Evolutionary conservation across 2,113 vertebrate species (phyloP), one percentile per base, ranked within the genome.

Genomic region (Brachirus orientalis): DNA sequence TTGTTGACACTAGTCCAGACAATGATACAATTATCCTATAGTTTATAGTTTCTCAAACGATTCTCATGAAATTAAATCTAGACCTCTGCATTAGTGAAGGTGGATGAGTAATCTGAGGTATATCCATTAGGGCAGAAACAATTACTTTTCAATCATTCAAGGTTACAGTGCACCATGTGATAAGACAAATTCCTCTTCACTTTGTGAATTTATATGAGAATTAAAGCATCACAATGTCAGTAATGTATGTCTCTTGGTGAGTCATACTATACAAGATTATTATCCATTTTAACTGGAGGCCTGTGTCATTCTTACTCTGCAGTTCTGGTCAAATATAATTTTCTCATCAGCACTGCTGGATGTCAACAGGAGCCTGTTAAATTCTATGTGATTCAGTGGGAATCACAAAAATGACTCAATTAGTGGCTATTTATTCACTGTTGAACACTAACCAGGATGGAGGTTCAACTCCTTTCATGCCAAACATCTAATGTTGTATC

Each of bases 321-420:
- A 47, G 66, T 57, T 68, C 47, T 80, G 73, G 70, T 83, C 72
- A 82, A 88, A 90, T 86, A 64, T 69, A 58, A 87, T 82, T 82
- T 88, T 77, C 64, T 82, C 64, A 87, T 87, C 75, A 76, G 62
- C 71, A 47, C 78, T 47, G 75, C 62, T 68, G 48, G 80, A 75
- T 48, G 46, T 52, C 77, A 62, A 68, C 61, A 35, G 56, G 63
- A 86, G 60, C 38, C 60, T 11, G 50, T 58, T 61, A 63, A 44
- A 75, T 54, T 47, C 73, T 44, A 62, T 64, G 55, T 48, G 72
- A 83, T 80, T 87, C 19, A 77, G 72, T 37, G 47, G 57, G 45
- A 89, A 84, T 87, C 65, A 77, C 58, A 64, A 84, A 86, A 91
- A 81, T 74, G 57, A 86, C 74, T 72, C 69, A 82, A 82, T 92